Evolutionary conservation across 2,888 invertebrate species (phyloP), one percentile per base, ranked within the genome.

Genomic region (Autographa pulchrina): DNA sequence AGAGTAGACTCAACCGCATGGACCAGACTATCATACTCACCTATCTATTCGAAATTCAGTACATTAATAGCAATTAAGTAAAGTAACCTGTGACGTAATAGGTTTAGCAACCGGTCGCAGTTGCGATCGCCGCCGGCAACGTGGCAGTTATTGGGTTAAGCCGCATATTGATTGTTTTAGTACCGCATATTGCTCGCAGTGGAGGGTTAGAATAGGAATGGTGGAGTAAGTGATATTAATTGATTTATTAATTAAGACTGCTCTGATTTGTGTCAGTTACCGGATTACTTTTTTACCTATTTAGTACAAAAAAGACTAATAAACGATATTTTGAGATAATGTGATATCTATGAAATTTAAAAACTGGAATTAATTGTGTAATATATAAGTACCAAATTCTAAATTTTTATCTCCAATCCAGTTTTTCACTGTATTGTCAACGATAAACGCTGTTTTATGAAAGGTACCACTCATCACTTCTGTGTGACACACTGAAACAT

Each of bases 1-100:
- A 43, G 43, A 16, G 4, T 16, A 7, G 2, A 18, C 11, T 25
- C 54, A 11, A 56, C 20, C 54, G 11, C 20, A 25, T 13, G 6
- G 1, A 20, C 54, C 54, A 20, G 16, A 9, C 16, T 16, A 54
- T 66, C 66, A 69, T 25, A 38, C 62, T 52, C 18, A 54, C 52
- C 54, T 38, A 68, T 77, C 62, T 43, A 59, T 43, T 62, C 70
- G 67, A 62, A 67, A 67, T 72, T 75, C 66, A 61, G 63, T 60
- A 69, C 69, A 83, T 83, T 83, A 82, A 72, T 69, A 73, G 70
- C 76, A 81, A 82, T 82, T 81, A 83, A 18, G 54, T 16, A 52
- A 60, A 68, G 71, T 70, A 78, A 79, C 81, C 73, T 70, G 71
- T 72, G 68, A 71, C 71, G 67, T 81, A 83, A 83, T 83, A 61